Evolutionary conservation across 2,113 vertebrate genomes (phyloP).

Genomic region (Vulpes ferrilata): DNA sequence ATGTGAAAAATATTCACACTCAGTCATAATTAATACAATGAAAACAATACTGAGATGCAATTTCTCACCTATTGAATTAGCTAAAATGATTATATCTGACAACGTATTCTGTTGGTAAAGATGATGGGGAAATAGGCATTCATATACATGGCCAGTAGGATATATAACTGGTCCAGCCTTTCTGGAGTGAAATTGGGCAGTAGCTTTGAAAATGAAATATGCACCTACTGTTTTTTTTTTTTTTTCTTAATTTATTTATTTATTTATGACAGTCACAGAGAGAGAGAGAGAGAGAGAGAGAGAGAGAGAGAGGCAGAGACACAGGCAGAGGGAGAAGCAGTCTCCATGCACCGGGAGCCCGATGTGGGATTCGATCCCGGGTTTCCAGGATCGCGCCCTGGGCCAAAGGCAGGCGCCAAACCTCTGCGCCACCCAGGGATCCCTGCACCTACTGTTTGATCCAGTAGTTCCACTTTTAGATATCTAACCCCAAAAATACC

Average conservation of each 20-base stretch:
- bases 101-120: neutral
- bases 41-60: neutral
- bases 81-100: slow-evolving; percentile 13
- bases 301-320: too few relatives aligned
- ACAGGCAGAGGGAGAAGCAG: too few relatives aligned
- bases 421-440: too few relatives aligned
- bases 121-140: neutral
- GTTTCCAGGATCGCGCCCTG: too few relatives aligned
- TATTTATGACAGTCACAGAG: too few relatives aligned
- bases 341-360: too few relatives aligned
- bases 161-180: neutral
- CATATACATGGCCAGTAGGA: neutral
- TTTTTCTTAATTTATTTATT: too few relatives aligned
- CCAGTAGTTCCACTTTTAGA: neutral
- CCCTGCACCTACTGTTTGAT: neutral
- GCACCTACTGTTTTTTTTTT: neutral
- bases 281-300: too few relatives aligned
- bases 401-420: too few relatives aligned
- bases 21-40: neutral
- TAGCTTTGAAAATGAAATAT: neutral
- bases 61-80: neutral
- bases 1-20: neutral
- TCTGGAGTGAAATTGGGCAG: neutral
- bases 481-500: neutral
- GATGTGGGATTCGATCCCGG: too few relatives aligned